Percentiles rank a stretch among this genome's conserved stretches.
Evolutionary conservation across 2,888 invertebrate species (phyloP).

Genomic region (Tribolium freemani): DNA sequence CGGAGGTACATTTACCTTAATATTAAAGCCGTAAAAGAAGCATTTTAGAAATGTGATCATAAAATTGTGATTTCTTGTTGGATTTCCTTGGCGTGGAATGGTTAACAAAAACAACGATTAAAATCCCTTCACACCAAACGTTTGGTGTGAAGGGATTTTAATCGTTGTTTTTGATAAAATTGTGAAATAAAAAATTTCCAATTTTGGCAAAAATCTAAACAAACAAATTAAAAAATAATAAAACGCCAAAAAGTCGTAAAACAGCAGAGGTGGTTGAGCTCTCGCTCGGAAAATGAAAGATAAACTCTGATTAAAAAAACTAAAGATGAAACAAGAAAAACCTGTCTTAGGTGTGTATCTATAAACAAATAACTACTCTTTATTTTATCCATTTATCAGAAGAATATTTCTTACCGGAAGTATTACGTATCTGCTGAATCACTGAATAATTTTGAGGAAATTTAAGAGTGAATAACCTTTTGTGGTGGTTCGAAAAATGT

Average conservation of each 20-base stretch:
- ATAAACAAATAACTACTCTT: background rate
- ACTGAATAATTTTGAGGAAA: background rate
- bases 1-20: background rate
- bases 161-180: too few relatives aligned
- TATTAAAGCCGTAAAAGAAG: background rate
- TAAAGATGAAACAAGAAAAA: background rate
- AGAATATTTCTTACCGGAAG: background rate
- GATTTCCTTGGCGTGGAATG: too few relatives aligned
- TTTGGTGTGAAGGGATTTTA: too few relatives aligned
- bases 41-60: background rate
- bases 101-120: too few relatives aligned
- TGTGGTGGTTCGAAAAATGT: background rate
- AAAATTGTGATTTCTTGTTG: too few relatives aligned
- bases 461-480: background rate
- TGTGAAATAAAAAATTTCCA: too few relatives aligned
- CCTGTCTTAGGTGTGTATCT: background rate
- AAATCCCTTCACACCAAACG: too few relatives aligned
- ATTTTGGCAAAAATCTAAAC: background rate
- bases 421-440: background rate
- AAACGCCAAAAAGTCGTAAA: background rate
- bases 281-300: background rate
- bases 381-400: background rate
- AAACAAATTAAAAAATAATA: background rate
- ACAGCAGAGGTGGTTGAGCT: background rate
- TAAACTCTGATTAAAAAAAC: background rate